phyloP scores from a whole-genome alignment of 2,113 vertebrate species.

The Hydropotes inermis region DNA sequence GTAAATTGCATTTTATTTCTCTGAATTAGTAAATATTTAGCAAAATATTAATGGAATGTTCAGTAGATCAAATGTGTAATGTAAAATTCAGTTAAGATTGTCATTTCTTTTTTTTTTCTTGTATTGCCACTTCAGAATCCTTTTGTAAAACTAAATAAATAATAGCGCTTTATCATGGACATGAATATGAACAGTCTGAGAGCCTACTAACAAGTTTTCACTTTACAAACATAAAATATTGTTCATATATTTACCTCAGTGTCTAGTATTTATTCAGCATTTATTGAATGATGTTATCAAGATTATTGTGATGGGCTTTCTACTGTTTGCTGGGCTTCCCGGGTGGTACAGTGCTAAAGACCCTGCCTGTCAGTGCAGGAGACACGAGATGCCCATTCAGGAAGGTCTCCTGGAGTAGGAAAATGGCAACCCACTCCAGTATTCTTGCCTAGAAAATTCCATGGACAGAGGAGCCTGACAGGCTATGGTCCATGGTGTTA shows the following conservation, averaged over 20 bases:
- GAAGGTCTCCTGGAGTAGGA: neutral
- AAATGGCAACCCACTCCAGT: neutral
- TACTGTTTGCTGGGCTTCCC: neutral
- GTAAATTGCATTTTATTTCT: conserved; percentile 33
- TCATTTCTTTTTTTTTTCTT: neutral
- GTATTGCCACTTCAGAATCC: neutral
- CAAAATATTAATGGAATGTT: neutral
- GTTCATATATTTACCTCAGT: conserved; percentile 2
- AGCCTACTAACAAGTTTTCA: conserved; percentile 6
- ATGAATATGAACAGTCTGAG: neutral
- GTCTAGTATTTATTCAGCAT: neutral
- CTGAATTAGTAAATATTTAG: conserved; percentile 27
- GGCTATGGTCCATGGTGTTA: neutral
- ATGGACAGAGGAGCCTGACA: neutral
- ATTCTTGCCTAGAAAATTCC: neutral
- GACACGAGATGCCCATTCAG: neutral
- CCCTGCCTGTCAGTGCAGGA: neutral
- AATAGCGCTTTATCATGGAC: conserved; percentile 1
- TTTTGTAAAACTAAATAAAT: neutral
- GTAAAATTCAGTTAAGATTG: conserved; percentile 12
- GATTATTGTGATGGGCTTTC: conserved; percentile 21
- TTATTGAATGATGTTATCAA: neutral
- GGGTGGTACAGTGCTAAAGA: neutral
- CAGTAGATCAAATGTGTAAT: neutral
- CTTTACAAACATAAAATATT: conserved; percentile 43